Evolutionary conservation across 2,113 vertebrate species (phyloP).

Genomic region (Anoura caudifer): DNA sequence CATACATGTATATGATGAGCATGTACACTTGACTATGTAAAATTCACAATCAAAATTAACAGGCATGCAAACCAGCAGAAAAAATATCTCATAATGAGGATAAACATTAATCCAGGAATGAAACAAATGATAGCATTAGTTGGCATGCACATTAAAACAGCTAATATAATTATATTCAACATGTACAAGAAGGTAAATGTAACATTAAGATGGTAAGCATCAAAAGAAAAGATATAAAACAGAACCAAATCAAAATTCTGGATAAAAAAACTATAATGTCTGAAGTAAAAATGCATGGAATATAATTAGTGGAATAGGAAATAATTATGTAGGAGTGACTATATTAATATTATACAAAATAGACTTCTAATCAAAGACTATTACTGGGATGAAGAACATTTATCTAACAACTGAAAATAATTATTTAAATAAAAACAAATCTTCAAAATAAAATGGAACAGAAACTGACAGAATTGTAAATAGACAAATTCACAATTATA

Average conservation of each 20-base stretch:
- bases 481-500: not conserved
- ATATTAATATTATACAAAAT: not conserved
- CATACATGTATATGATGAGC: not conserved
- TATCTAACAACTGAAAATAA: not conserved
- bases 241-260: not conserved
- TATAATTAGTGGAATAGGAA: not conserved
- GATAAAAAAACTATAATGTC: not conserved
- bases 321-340: not conserved
- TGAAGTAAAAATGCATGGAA: not conserved
- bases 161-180: not conserved
- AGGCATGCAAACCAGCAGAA: not conserved
- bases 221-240: not conserved
- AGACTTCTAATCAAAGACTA: not conserved
- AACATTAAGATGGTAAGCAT: not conserved
- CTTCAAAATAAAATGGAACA: not conserved
- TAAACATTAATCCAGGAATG: not conserved
- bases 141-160: not conserved
- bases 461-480: not conserved
- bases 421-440: constrained; percentile 6
- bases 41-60: not conserved
- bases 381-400: not conserved
- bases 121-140: not conserved
- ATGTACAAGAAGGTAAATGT: not conserved
- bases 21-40: not conserved
- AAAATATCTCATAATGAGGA: not conserved